Percentiles rank a stretch among this genome's conserved stretches.
phyloP scores from a whole-genome alignment of 1,140 invertebrate genomes.

The Drosophila funebris region DNA sequence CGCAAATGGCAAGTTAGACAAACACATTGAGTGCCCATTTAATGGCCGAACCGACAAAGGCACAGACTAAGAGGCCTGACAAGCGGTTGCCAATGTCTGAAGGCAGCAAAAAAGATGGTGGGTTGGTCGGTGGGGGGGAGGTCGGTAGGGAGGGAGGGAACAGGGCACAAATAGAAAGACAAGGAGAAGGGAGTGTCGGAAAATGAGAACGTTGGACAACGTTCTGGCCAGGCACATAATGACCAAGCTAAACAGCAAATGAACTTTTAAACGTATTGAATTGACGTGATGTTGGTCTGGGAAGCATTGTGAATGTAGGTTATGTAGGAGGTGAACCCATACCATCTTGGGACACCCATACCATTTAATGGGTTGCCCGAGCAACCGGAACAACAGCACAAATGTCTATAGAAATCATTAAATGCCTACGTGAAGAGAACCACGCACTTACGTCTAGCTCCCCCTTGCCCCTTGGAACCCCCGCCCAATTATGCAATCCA shows the following conservation, averaged over 20 bases:
- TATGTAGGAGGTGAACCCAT: background rate
- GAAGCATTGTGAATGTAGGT: constrained; percentile 3
- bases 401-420: background rate
- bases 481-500: constrained; percentile 30
- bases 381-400: constrained; percentile 37
- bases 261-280: constrained; percentile 81
- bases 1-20: constrained; percentile 81
- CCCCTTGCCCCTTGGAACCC: no score
- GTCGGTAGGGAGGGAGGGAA: background rate
- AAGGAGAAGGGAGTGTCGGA: background rate
- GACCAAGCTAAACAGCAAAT: constrained; percentile 80
- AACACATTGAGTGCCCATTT: constrained; percentile 81
- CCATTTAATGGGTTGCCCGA: constrained; percentile 36
- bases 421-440: constrained; percentile 18
- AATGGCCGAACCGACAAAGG: constrained; percentile 59
- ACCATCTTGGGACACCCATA: background rate
- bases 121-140: background rate
- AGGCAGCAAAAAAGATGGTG: background rate
- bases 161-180: background rate
- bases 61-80: constrained; percentile 21
- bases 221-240: constrained; percentile 73
- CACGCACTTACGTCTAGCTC: background rate
- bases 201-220: constrained; percentile 26
- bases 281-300: constrained; percentile 47
- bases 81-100: constrained; percentile 7